Evolutionary conservation across 2,113 vertebrate genomes (phyloP).

Genomic region (Plecotus auritus): DNA sequence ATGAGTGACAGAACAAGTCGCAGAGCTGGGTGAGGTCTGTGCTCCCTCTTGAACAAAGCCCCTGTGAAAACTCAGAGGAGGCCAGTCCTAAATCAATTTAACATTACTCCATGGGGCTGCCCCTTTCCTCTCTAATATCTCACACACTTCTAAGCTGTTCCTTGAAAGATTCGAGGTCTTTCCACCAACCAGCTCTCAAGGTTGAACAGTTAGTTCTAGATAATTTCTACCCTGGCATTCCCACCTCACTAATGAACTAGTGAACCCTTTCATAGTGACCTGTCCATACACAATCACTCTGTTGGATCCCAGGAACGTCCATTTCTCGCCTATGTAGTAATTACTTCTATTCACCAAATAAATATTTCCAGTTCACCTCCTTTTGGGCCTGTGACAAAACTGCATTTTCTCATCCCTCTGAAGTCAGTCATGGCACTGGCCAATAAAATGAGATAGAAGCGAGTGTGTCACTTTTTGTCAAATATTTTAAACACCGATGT

Average conservation of each 20-base stretch:
- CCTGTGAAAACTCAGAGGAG: neutral
- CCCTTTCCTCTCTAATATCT: neutral
- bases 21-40: neutral
- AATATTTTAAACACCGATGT: neutral
- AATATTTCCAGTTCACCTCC: neutral
- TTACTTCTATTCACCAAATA: neutral
- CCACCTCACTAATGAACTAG: neutral
- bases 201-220: neutral
- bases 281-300: neutral
- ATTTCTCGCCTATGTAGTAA: neutral
- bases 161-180: neutral
- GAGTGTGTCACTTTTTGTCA: neutral
- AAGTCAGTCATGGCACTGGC: neutral
- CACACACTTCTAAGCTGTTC: neutral
- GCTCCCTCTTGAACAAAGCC: accelerated
- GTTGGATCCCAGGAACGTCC: neutral
- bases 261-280: neutral
- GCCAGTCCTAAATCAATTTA: neutral
- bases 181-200: neutral
- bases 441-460: neutral
- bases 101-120: neutral
- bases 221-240: neutral
- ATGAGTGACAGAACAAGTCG: no score
- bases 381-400: neutral
- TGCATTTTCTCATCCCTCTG: neutral